Conservation (phyloP, 2,888 invertebrate species). For the Apantesis nais region DNA sequence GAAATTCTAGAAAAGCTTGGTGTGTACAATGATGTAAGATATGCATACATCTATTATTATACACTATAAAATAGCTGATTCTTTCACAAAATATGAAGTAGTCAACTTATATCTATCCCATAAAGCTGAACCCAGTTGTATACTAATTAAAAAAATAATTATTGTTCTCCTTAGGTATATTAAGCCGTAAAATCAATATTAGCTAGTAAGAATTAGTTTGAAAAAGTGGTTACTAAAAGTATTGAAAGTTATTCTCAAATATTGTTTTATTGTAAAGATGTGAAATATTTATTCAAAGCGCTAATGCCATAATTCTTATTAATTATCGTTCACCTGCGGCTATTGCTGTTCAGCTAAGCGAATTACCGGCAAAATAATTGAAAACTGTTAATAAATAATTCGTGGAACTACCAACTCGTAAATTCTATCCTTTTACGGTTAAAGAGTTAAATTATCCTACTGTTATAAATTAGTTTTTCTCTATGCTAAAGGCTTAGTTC, state of each 20-base stretch:
- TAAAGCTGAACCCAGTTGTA: too few species aligned
- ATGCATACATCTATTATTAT: too few species aligned
- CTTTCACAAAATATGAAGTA: too few species aligned
- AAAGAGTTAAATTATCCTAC: background rate
- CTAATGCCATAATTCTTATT: background rate
- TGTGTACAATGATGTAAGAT: too few species aligned
- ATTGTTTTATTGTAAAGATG: background rate
- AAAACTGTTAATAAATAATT: too few species aligned
- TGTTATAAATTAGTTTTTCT: background rate
- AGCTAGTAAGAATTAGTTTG: too few species aligned
- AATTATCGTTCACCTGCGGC: background rate
- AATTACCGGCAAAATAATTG: background rate
- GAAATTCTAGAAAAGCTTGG: too few species aligned
- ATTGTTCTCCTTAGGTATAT: too few species aligned
- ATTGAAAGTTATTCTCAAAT: background rate
- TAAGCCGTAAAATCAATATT: too few species aligned
- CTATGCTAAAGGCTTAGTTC: background rate
- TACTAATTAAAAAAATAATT: too few species aligned
- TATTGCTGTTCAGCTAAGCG: background rate
- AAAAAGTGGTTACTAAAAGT: background rate
- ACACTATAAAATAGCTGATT: too few species aligned
- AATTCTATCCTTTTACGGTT: background rate
- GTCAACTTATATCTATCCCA: too few species aligned
- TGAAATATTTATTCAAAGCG: background rate
- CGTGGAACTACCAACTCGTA: background rate